Conservation (phyloP, 2,888 invertebrate species). For the Microctonus aethiopoides region DNA sequence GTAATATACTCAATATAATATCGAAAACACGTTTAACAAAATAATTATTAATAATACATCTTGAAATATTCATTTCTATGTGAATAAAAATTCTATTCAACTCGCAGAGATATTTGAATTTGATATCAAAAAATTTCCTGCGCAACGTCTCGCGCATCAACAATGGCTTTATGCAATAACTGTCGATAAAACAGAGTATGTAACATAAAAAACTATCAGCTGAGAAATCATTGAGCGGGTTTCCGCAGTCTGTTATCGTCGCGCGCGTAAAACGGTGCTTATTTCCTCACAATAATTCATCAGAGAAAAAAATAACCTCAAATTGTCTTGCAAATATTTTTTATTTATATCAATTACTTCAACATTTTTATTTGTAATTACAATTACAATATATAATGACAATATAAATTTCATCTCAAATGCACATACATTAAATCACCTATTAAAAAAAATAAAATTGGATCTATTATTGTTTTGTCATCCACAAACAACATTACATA, state of each 20-base stretch:
- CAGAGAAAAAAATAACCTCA: background rate
- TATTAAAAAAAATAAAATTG: background rate
- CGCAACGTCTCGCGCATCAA: too few species aligned
- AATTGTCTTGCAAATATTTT: too few species aligned
- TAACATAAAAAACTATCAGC: constrained; percentile 11
- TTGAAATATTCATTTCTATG: too few species aligned
- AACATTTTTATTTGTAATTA: background rate
- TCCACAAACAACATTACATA: background rate
- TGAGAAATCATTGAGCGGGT: constrained; percentile 19
- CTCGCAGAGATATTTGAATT: too few species aligned
- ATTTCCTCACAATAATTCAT: constrained; percentile 2
- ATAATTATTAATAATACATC: too few species aligned
- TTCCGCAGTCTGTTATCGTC: constrained; percentile 34
- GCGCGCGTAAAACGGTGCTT: constrained; percentile 25
- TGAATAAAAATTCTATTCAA: too few species aligned
- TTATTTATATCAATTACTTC: background rate
- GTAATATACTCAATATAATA: too few species aligned
- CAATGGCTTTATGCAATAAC: too few species aligned
- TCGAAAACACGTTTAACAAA: too few species aligned
- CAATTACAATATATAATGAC: background rate
- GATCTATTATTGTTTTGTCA: background rate
- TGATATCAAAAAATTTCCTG: too few species aligned
- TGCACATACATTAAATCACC: background rate
- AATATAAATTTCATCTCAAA: background rate
- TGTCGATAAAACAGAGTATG: constrained; percentile 22